phyloP scores from a whole-genome alignment of 2,888 invertebrate genomes.

The Zonitis immaculata region DNA sequence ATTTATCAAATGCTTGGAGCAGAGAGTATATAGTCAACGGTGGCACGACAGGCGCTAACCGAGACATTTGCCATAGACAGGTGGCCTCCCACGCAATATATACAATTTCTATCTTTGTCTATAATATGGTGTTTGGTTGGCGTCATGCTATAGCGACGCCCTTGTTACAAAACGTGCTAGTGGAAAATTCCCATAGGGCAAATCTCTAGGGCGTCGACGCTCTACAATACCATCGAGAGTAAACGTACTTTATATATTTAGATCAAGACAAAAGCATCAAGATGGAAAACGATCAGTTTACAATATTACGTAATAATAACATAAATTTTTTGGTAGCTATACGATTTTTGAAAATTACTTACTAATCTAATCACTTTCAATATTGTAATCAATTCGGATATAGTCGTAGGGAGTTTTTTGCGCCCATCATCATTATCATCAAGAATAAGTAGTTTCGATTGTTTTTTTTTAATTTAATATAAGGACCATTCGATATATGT shows the following conservation, averaged over 20 bases:
- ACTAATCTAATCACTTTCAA: background rate
- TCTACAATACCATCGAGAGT: background rate
- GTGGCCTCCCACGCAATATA: conserved; percentile 42
- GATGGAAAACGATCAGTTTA: background rate
- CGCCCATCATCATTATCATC: background rate
- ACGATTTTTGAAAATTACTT: no score
- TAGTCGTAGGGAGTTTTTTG: background rate
- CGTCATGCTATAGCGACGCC: conserved; percentile 6
- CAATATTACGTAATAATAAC: background rate
- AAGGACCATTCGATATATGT: background rate
- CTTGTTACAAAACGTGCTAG: conserved; percentile 2
- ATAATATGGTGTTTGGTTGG: conserved; percentile 7
- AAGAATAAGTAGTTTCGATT: no score
- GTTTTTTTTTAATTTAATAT: no score
- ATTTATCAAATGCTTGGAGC: conserved; percentile 40
- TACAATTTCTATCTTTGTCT: conserved; percentile 21
- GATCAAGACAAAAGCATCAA: conserved; percentile 1
- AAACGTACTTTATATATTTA: no score
- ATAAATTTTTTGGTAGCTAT: no score
- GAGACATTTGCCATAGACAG: conserved; percentile 49
- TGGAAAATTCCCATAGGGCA: conserved; percentile 1
- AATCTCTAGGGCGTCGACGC: conserved; percentile 2
- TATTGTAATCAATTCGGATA: background rate
- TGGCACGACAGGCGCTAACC: conserved; percentile 41
- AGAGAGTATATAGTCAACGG: conserved; percentile 28